Percentiles rank a stretch among this genome's conserved stretches.
These are phyloP conservation scores for Acronicta leporina DNA, from an alignment of 2,888 invertebrate genomes.

Conservation along the genomic window DNA sequence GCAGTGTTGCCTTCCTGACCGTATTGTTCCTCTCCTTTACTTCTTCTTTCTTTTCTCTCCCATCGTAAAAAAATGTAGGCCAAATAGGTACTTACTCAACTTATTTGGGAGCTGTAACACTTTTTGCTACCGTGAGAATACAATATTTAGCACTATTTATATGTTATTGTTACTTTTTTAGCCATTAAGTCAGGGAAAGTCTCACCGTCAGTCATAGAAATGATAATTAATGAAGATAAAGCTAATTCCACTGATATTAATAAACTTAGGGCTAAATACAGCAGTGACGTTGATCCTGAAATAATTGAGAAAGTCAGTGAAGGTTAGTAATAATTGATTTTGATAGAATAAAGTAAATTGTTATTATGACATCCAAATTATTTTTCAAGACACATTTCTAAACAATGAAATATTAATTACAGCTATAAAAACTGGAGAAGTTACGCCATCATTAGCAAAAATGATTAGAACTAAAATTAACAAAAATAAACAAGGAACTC, in stretches of 20 bases:
- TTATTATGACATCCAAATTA: too few species aligned
- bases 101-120: too few species aligned
- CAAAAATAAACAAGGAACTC: neutral
- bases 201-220: slow-evolving; percentile 28
- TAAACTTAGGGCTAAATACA: neutral
- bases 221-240: slow-evolving; percentile 25
- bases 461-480: slow-evolving; percentile 11
- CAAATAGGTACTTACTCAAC: too few species aligned
- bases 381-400: too few species aligned
- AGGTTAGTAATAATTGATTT: slow-evolving; percentile 13
- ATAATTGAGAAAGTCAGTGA: slow-evolving; percentile 10
- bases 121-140: too few species aligned
- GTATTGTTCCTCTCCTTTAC: neutral
- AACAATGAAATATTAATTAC: neutral
- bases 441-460: slow-evolving; percentile 13
- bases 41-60: neutral
- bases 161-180: slow-evolving; percentile 9
- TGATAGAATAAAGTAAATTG: too few species aligned
- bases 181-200: slow-evolving; percentile 31
- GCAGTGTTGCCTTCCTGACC: neutral
- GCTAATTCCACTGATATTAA: slow-evolving; percentile 4
- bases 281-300: slow-evolving; percentile 7
- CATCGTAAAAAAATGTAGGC: too few species aligned
- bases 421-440: slow-evolving; percentile 18
- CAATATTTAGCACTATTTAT: too few species aligned